Base-by-base conservation (phyloP, 2,113 vertebrate genomes). In the Festucalex cinctus region DNA sequence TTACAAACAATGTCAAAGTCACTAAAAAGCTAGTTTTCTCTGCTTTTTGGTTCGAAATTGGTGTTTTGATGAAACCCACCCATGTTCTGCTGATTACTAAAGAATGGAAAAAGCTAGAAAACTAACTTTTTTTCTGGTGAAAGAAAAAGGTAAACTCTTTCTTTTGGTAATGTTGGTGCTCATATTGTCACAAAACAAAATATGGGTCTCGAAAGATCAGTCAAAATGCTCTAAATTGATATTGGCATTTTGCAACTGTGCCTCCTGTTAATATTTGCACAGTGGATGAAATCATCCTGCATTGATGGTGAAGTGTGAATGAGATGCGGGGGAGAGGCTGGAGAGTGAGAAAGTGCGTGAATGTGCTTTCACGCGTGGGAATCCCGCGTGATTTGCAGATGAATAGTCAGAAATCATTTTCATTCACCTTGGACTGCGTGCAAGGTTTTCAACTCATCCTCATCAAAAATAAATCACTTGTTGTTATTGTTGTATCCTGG, bases 381-480 rank as follows among this genome's bases (percentile, higher is more conserved):
- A 72, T 91, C 89, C 91, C 66, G 74, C 37, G 75, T 85, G 81
- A 88, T 90, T 85, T 76, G 78, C 36, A 22, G 19, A 41, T 41
- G 58, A 37, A 61, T 22, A 68, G 70, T 81, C 65, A 53, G 77
- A 86, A 78, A 84, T 85, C 62, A 69, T 57, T 79, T 63, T 67
- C 66, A 84, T 60, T 74, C 70, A 68, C 73, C 43, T 75, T 51
- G 69, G 46, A 68, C 65, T 74, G 54, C 44, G 60, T 76, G 4
- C 6, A 14, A 13, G 3, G 56, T 64, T 44, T 54, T 53, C 64
- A 60, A 44, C 44, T 71, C 54, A 65, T 75, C 46, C 26, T 66
- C 9, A 56, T 65, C 70, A 74, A 76, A 49, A 44, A 17, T 53
- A 71, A 28, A 73, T 64, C 17, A 39, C 13, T 53, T 64, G 74